These are phyloP conservation scores for Podotricha telesiphe DNA, from an alignment of 2,888 invertebrate species.

Conservation along the genomic window DNA sequence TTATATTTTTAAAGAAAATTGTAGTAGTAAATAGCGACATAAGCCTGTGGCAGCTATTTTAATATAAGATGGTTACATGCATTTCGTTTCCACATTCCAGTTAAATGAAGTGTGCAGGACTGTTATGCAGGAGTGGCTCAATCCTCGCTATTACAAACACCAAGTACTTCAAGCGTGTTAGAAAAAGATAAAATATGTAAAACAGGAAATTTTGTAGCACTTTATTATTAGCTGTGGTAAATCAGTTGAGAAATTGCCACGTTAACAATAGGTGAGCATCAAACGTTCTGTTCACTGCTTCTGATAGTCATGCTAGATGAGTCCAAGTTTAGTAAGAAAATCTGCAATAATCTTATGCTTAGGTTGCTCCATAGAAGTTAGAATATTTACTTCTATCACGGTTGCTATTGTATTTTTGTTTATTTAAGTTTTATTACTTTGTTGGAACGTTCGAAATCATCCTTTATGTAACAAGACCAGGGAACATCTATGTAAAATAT, in stretches of 20 bases:
- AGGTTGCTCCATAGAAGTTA: background rate
- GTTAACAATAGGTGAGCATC: slow-evolving; percentile 48
- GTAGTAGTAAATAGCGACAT: background rate
- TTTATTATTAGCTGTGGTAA: slow-evolving; percentile 43
- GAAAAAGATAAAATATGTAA: slow-evolving; percentile 16
- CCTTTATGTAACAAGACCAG: no score
- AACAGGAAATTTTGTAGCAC: slow-evolving; percentile 25
- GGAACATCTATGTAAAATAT: no score
- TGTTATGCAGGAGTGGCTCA: slow-evolving; percentile 42
- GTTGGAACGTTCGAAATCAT: no score
- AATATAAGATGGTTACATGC: slow-evolving; percentile 50
- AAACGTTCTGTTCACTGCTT: slow-evolving; percentile 57
- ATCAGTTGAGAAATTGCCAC: slow-evolving; percentile 52
- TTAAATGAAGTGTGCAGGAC: slow-evolving; percentile 67
- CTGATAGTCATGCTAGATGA: slow-evolving; percentile 63
- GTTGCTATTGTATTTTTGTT: background rate
- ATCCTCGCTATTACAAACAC: slow-evolving; percentile 18
- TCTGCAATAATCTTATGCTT: slow-evolving; percentile 22
- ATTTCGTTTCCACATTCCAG: slow-evolving; percentile 68
- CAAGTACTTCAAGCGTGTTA: slow-evolving; percentile 18
- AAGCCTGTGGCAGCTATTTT: background rate
- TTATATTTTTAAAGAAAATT: background rate
- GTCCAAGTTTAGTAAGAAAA: slow-evolving; percentile 41
- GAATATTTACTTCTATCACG: background rate
- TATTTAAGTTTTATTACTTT: background rate